Conservation (phyloP, 64 coral and sea anemone species). For the Dendronephthya gigantea region DNA sequence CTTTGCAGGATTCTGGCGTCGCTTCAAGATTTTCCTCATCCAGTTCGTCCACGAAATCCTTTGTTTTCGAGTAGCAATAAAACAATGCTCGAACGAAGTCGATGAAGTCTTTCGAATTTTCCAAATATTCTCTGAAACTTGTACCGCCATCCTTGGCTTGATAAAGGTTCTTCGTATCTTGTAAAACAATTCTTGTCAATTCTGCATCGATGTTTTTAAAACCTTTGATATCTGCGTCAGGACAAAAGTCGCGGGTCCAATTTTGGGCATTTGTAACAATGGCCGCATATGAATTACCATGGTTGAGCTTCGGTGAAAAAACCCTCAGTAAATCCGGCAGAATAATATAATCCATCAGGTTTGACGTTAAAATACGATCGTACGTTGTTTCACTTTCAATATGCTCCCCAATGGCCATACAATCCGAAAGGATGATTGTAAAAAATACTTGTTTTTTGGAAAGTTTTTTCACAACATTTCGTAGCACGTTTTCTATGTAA, state of each 20-base stretch:
- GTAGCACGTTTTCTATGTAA: background rate
- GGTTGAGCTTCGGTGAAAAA: background rate
- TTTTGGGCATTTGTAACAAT: background rate
- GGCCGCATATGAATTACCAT: background rate
- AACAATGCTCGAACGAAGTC: background rate
- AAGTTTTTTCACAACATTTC: background rate
- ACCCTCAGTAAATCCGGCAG: background rate
- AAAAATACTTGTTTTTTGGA: background rate
- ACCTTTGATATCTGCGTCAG: background rate
- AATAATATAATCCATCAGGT: conserved; percentile 1
- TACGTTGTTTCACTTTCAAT: background rate
- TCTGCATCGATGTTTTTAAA: background rate
- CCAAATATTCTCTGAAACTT: background rate
- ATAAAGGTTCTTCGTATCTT: background rate
- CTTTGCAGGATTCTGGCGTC: background rate
- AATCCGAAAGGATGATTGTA: background rate
- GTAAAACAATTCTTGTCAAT: background rate
- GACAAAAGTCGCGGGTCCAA: background rate
- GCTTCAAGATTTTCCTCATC: background rate
- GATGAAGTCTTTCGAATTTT: background rate
- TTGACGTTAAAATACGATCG: conserved; percentile 9
- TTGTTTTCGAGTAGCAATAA: background rate
- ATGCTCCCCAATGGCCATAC: background rate
- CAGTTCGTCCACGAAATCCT: background rate
- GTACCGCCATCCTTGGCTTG: background rate